Base-by-base conservation (phyloP, 1,140 invertebrate genomes). In the Drosophila mojavensis region DNA sequence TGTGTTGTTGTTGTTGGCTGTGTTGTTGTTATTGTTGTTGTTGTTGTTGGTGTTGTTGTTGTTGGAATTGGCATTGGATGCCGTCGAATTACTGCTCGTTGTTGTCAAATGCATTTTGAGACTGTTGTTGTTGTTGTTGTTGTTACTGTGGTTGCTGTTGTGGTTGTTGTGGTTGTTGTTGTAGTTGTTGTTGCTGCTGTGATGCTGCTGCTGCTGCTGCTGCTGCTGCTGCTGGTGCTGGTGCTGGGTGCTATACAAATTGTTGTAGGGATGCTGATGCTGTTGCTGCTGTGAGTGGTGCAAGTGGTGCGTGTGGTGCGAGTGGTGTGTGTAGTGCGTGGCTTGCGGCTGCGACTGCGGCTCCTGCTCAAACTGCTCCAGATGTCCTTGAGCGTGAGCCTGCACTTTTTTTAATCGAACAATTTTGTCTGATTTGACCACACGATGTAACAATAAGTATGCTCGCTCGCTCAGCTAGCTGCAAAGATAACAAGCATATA, bases 391-490 rank as follows among this genome's bases (percentile, higher is more conserved):
- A 85, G 81, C 74, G 78, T 90, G 86, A 90, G 81, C 81, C 66
- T 90, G 79, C 58, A 90, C 81, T 74, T 89, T 88, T 88, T 88
- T 88, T 88, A 88, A 43, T 5, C 84, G 84, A 80, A 88, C 84
- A 89, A 88, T 88, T 84, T 88, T 88, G 84, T 80, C 79, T 60
- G 74, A 30, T 78, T 88, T 89, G 15, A 17, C 15, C 24, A 48
- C 64, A 51, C 36, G 17, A 51, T 36, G 58, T 43, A 69, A 62
- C n/a, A 51, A 39, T 30, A 28, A 2, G 2, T 17, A 11, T 47
- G 45, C 33, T 9, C 50, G 48, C 28, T 13, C 50, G 6, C 5
- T 36, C 9, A 26, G 36, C 13, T 48, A 64, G 60, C 72, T 75
- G 17, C 15, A 68, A 53, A 17, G 3, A 64, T 2, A 36, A 55